phyloP scores from a whole-genome alignment of 2,113 vertebrate genomes.

The Heteronetta atricapilla region DNA sequence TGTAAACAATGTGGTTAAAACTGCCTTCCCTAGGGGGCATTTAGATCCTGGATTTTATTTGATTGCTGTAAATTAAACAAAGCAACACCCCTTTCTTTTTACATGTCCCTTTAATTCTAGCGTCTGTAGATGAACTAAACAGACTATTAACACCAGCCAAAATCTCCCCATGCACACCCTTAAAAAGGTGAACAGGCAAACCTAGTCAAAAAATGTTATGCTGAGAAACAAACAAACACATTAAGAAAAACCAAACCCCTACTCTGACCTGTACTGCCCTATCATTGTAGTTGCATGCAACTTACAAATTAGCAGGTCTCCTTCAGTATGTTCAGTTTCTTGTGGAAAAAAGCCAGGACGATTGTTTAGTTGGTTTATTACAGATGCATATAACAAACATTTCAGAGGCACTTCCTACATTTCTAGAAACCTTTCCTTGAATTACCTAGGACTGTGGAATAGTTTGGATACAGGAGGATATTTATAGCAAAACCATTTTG shows the following conservation, averaged over 20 bases:
- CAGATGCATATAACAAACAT: background rate
- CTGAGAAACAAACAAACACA: accelerated
- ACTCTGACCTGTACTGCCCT: background rate
- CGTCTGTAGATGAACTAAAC: background rate
- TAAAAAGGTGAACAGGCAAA: background rate
- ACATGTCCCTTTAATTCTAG: background rate
- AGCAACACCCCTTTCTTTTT: background rate
- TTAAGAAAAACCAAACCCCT: background rate
- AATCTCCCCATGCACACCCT: background rate
- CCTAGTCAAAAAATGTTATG: background rate
- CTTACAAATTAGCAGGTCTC: background rate
- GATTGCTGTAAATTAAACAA: constrained; percentile 9
- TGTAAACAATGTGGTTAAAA: background rate
- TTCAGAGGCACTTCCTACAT: background rate
- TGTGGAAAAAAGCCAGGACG: background rate
- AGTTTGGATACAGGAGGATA: background rate
- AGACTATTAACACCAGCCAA: background rate
- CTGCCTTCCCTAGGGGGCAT: background rate
- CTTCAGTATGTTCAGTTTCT: background rate
- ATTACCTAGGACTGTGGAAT: background rate
- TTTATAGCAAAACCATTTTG: background rate
- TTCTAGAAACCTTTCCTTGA: background rate
- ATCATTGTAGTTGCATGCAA: background rate
- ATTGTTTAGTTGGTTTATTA: background rate
- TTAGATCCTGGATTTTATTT: background rate